Evolutionary conservation across 1,140 invertebrate species (phyloP), one percentile per base, ranked within the genome.

Genomic region (Whitmania pigra): DNA sequence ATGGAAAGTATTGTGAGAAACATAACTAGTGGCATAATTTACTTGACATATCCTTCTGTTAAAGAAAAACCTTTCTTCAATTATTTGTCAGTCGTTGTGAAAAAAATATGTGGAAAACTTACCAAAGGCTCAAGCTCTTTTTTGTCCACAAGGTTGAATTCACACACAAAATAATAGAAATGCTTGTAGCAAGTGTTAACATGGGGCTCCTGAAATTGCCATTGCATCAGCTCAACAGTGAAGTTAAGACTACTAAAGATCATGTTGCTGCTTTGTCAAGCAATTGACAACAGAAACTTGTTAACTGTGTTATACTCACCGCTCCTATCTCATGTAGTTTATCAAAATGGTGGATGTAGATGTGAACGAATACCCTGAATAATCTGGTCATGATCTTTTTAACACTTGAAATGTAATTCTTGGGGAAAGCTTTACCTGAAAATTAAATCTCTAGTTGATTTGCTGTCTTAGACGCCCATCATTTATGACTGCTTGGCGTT

Each of bases 281-380:
- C 57, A 63, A 63, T 22, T 63, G 27, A 55, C 25, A 22, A 55
- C 18, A 49, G 22, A 63, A 71, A 9, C 9, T 13, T 36, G 22
- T 71, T 53, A 25, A 29, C 40, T 71, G 22, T 2, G 53, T 66
- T 69, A 71, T 71, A 81, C 81, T 89, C 86, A 93, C 91, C 53
- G 92, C 92, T 78, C 90, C 90, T 77, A 94, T 89, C 31, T 88
- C 86, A 43, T 92, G 87, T 74, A 95, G 87, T 78, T 90, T 86
- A 80, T 95, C 92, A 85, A 95, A 95, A 83, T 96, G 93, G 83
- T 96, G 93, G 75, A 96, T 94, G 79, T 95, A 96, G n/a, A 95
- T 91, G 83, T 95, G 93, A 0, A 95, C 93, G 84, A 95, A 95
- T 1, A 95, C 92, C 77, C 93, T 84, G 80, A 93, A 95, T n/a